Percentiles rank a stretch among this genome's conserved stretches.
Evolutionary conservation across 1,140 invertebrate species (phyloP).

Genomic region (Polypedilum vanderplanki): DNA sequence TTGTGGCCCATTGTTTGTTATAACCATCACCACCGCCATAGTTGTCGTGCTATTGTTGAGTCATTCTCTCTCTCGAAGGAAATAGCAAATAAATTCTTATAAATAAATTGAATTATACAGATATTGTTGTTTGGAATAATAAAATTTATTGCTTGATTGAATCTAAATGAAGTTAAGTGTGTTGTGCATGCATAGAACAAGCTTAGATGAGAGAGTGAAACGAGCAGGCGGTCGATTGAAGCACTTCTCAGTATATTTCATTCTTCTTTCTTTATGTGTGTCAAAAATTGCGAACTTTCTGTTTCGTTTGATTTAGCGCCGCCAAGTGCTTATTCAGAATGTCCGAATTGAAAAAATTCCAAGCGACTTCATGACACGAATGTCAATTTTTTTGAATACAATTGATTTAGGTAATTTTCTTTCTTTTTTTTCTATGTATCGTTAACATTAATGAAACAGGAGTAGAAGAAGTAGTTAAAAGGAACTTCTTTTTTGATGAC

Average conservation of each 20-base stretch:
- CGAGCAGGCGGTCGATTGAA: neutral
- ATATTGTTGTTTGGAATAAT: constrained; percentile 29
- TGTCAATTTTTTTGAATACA: constrained; percentile 14
- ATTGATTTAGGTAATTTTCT: neutral
- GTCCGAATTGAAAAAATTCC: neutral
- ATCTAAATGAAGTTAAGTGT: constrained; percentile 26
- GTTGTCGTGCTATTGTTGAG: neutral
- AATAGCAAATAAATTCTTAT: constrained; percentile 23
- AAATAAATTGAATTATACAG: constrained; percentile 28
- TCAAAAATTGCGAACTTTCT: constrained; percentile 12
- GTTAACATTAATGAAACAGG: too few species aligned
- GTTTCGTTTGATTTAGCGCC: constrained; percentile 3
- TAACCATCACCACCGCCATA: neutral
- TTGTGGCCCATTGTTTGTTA: neutral
- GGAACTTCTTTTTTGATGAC: too few species aligned
- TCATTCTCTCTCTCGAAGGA: constrained; percentile 17
- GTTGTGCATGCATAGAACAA: neutral
- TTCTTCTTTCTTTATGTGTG: neutral
- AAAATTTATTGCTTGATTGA: constrained; percentile 29
- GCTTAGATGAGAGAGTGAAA: too few species aligned
- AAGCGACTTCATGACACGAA: neutral
- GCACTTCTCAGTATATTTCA: neutral
- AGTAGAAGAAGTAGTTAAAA: too few species aligned
- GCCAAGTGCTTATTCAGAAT: neutral
- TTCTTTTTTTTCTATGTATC: too few species aligned